These are phyloP conservation scores for Tonatia bakeri DNA, from an alignment of 2,113 vertebrate species.

Conservation along the genomic window DNA sequence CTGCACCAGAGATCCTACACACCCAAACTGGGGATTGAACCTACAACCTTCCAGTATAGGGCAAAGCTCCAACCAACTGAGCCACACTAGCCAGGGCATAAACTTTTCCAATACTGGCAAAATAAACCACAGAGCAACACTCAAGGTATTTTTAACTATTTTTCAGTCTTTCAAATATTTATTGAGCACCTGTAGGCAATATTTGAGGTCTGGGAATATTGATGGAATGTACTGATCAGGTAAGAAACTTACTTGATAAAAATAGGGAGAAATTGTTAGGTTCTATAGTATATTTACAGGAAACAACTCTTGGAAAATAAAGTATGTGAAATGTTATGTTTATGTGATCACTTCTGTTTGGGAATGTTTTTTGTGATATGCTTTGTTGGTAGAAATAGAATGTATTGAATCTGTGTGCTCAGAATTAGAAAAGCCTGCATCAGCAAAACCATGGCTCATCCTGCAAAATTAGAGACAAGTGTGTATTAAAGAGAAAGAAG, in stretches of 20 bases:
- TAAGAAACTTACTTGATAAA: background rate
- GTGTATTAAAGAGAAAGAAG: constrained; percentile 17
- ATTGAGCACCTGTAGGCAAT: background rate
- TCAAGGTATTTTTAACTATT: background rate
- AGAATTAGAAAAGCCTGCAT: constrained; percentile 36
- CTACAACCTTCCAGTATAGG: too few relatives aligned
- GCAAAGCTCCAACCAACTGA: too few relatives aligned
- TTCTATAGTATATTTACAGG: background rate
- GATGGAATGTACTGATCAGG: background rate
- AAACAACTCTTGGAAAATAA: background rate
- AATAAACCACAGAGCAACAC: constrained; percentile 7
- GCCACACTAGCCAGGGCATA: background rate
- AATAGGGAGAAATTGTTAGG: background rate
- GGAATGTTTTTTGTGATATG: constrained; percentile 27
- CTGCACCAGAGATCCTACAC: too few relatives aligned
- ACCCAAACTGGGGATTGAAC: too few relatives aligned
- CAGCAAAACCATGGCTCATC: constrained; percentile 18
- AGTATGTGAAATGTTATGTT: background rate
- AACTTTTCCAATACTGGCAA: background rate
- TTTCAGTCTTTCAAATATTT: constrained; percentile 27
- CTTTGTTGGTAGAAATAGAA: constrained; percentile 32
- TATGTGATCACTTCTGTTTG: background rate
- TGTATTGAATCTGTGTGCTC: background rate
- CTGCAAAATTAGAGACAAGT: background rate
- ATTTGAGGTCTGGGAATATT: constrained; percentile 24